These are phyloP conservation scores for Bradypodion ventrale DNA, from an alignment of 2,797 vertebrate species.

Conservation along the genomic window DNA sequence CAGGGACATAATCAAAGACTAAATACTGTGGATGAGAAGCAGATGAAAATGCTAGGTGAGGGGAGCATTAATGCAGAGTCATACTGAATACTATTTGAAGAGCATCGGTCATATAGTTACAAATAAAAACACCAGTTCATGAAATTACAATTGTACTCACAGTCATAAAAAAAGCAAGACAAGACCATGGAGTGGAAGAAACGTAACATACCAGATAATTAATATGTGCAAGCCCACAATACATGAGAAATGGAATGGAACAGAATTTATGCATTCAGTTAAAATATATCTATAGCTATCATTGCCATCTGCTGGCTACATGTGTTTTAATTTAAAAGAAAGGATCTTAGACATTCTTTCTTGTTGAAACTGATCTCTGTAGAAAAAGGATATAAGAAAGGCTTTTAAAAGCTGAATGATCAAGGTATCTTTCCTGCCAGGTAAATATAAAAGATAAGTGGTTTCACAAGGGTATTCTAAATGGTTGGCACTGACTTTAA, in stretches of 20 bases:
- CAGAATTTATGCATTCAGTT: not conserved
- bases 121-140: not conserved
- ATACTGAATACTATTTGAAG: not conserved
- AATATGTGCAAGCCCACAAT: not conserved
- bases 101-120: not conserved
- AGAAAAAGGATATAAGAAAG: not conserved
- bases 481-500: not conserved
- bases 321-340: not conserved
- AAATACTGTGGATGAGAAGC: not conserved
- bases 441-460: no score
- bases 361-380: not conserved
- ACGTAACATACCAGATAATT: not conserved
- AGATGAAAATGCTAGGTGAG: not conserved
- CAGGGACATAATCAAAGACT: not conserved
- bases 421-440: no score
- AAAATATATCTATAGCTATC: slow-evolving; percentile 1
- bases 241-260: not conserved
- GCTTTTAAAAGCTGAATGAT: slow-evolving; percentile 1
- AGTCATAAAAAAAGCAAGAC: not conserved
- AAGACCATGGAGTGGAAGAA: not conserved
- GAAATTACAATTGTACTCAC: not conserved
- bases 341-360: not conserved
- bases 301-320: slow-evolving; percentile 30
- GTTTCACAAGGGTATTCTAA: not conserved
- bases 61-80: not conserved